Conservation (phyloP, 2,113 vertebrate genomes). For the Epinephelus cyanopodus region DNA sequence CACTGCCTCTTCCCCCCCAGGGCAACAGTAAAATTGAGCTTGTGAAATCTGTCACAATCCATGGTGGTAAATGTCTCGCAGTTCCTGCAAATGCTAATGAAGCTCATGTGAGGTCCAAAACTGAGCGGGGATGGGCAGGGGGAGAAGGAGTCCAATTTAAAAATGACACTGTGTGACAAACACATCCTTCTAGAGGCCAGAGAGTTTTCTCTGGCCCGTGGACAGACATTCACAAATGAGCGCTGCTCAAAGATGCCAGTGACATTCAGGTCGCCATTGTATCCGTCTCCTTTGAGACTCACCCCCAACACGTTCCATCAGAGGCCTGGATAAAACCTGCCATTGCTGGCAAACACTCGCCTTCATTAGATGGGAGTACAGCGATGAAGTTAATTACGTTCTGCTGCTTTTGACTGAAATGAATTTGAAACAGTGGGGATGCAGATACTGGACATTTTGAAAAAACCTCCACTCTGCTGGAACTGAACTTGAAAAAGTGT, state of each 20-base stretch:
- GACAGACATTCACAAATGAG: constrained; percentile 79
- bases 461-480: constrained; percentile 36
- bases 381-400: constrained; percentile 60
- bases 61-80: constrained; percentile 81
- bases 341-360: constrained; percentile 55
- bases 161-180: constrained; percentile 80
- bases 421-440: constrained; percentile 54
- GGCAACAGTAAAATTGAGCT: constrained; percentile 78
- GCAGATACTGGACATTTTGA: constrained; percentile 30
- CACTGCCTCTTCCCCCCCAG: constrained; percentile 56
- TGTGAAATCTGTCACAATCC: constrained; percentile 84
- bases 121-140: constrained; percentile 35
- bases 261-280: constrained; percentile 80
- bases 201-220: constrained; percentile 71
- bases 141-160: constrained; percentile 78
- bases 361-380: constrained; percentile 67
- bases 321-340: constrained; percentile 61
- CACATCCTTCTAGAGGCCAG: constrained; percentile 76
- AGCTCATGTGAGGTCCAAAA: constrained; percentile 78
- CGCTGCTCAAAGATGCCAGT: constrained; percentile 74
- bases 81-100: constrained; percentile 83
- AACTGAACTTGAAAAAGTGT: constrained; percentile 50
- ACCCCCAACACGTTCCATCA: constrained; percentile 70
- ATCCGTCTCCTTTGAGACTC: constrained; percentile 70
- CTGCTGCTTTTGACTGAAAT: constrained; percentile 55